Base-by-base conservation (phyloP, 2,797 vertebrate species). In the Clarias pachynema region DNA sequence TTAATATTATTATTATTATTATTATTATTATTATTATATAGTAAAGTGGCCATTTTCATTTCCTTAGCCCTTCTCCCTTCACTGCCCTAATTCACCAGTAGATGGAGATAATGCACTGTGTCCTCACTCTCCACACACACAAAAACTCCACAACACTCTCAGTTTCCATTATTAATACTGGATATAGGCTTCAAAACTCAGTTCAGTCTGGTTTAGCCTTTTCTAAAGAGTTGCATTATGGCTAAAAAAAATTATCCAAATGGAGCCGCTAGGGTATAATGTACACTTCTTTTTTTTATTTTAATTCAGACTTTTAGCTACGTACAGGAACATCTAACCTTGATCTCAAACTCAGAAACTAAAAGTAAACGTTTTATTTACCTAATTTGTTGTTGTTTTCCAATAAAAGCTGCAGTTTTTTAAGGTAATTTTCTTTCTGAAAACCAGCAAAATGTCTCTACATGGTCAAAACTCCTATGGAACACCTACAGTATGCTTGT, bases 61-160 rank as follows among this genome's bases (percentile, higher is more conserved):
- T 7, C 3, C 81, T 40, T 62, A 4, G 37, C 40, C n/a, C 20
- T 60, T 22, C 24, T 87, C 14, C 24, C 1, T 12, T 63, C 60
- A 70, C 63, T 82, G 29, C 85, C 10, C 20, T 44, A 16, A 31
- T 63, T 89, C 63, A 78, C 90, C 90, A 90, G 90, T 84, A 90
- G 90, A 87, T 88, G 90, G 88, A 37, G 86, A 80, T 89, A 88
- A 87, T 49, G 80, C 83, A 87, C 88, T 74, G 62, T 53, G 68
- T 88, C 80, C 49, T 49, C n/a, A 4, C 7, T 14, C 24, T 63
- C 4, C 56, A 85, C 79, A 29, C 79, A 29, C 72, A 44, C 59
- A 86, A n/a, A 80, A 26, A 63, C 22, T 87, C 88, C 89, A 89
- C 91, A 88, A 79, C 59, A 29, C 59, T 40, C 56, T 70, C 53